phyloP scores from a whole-genome alignment of 1,140 invertebrate species.

The Drosophila busckii region DNA sequence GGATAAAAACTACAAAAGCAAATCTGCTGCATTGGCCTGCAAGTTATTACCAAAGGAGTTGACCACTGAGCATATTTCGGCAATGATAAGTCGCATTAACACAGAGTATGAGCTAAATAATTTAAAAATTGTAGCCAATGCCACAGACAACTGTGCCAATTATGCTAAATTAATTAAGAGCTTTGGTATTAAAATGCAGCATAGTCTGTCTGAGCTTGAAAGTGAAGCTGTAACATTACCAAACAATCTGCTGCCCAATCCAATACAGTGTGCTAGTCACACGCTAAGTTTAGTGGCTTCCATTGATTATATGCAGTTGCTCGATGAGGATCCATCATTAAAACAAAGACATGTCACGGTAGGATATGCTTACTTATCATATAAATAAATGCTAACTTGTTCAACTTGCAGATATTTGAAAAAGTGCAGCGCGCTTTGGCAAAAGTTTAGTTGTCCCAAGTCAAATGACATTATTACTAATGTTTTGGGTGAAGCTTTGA shows the following conservation, averaged over 20 bases:
- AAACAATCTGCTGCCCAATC: conserved; percentile 9
- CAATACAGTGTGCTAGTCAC: conserved; percentile 15
- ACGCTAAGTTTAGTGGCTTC: conserved; percentile 6
- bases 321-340: not conserved
- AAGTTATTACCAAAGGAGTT: not conserved
- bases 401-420: conserved; percentile 15
- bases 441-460: not conserved
- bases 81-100: conserved; percentile 10
- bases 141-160: not conserved
- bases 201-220: not conserved
- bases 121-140: conserved; percentile 16
- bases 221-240: not conserved
- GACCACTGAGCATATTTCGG: not conserved
- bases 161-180: conserved; percentile 1
- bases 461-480: not conserved
- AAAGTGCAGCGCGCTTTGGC: conserved; percentile 20
- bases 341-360: conserved; percentile 14
- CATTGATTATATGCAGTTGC: conserved; percentile 7
- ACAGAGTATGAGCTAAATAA: conserved; percentile 12
- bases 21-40: conserved; percentile 15
- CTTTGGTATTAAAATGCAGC: conserved; percentile 5
- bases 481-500: not conserved
- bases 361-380: not conserved
- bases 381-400: not conserved
- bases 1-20: conserved; percentile 14